These are phyloP conservation scores for Nyctibius bracteatus DNA, from an alignment of 2,113 vertebrate species.

Conservation along the genomic window DNA sequence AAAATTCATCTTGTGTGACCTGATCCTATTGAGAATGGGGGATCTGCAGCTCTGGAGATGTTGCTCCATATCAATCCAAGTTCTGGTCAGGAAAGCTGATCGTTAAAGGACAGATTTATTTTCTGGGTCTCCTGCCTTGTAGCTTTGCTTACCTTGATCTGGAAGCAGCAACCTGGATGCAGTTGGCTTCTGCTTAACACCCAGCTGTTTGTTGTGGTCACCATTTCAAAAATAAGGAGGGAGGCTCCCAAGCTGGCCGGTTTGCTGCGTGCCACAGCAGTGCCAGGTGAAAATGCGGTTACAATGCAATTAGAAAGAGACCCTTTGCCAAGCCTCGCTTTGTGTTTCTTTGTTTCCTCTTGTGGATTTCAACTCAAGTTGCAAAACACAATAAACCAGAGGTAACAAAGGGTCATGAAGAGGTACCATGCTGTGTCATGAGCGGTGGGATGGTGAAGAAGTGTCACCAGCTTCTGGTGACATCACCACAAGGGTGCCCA, in stretches of 20 bases:
- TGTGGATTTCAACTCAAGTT: conserved; percentile 9
- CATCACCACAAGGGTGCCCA: not conserved
- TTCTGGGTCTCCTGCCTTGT: not conserved
- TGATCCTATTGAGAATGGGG: not conserved
- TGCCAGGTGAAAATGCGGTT: not conserved
- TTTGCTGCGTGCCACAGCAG: not conserved
- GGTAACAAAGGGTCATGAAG: not conserved
- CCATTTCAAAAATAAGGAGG: not conserved
- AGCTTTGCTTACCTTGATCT: not conserved
- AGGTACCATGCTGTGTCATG: not conserved
- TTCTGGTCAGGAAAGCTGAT: not conserved
- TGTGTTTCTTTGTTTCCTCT: conserved; percentile 38
- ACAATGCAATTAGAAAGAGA: not conserved
- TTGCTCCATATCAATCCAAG: not conserved
- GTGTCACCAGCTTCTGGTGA: not conserved
- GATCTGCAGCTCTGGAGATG: not conserved
- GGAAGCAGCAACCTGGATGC: not conserved
- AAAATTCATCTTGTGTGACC: not conserved
- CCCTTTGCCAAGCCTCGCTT: conserved; percentile 23
- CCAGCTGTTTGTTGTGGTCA: not conserved
- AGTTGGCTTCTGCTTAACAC: not conserved
- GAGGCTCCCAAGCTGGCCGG: not conserved
- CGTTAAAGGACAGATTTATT: not conserved
- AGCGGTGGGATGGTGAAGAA: not conserved
- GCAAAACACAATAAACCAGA: not conserved